Evolutionary conservation across 1,140 invertebrate genomes (phyloP).

Genomic region (Drosophila kanapiae): DNA sequence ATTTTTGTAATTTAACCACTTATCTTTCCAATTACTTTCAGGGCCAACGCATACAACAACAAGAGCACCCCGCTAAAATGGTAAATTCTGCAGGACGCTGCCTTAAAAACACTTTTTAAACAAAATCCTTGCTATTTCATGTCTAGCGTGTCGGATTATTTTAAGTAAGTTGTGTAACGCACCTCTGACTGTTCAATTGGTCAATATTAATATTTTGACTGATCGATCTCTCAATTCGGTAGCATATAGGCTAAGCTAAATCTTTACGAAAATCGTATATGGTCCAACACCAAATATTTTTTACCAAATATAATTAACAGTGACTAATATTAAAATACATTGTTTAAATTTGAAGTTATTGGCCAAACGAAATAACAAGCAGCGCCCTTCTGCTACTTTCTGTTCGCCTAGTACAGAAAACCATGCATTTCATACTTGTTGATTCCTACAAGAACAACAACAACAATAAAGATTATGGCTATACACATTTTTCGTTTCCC

Average conservation of each 20-base stretch:
- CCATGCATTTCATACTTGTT: no score
- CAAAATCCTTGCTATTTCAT: slow-evolving; percentile 57
- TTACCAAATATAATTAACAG: slow-evolving; percentile 15
- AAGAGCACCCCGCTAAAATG: slow-evolving; percentile 82
- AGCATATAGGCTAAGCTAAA: not conserved
- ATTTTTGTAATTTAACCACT: not conserved
- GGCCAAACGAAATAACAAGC: no score
- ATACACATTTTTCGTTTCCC: no score
- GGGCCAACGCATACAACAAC: slow-evolving; percentile 72
- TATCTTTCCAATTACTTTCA: slow-evolving; percentile 42
- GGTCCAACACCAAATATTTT: slow-evolving; percentile 26
- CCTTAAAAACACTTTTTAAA: slow-evolving; percentile 11
- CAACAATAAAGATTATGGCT: no score
- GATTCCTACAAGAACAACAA: no score
- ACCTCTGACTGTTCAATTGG: not conserved
- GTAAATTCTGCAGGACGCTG: slow-evolving; percentile 53
- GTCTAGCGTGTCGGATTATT: slow-evolving; percentile 84
- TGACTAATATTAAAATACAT: slow-evolving; percentile 16
- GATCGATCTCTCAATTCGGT: slow-evolving; percentile 7
- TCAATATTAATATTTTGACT: not conserved
- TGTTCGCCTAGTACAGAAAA: no score
- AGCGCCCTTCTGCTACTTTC: no score
- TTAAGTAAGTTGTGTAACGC: slow-evolving; percentile 69
- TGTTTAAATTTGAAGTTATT: no score
- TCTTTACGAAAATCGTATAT: not conserved